Conservation (phyloP, 2,113 vertebrate genomes). For the Patagioenas fasciata region DNA sequence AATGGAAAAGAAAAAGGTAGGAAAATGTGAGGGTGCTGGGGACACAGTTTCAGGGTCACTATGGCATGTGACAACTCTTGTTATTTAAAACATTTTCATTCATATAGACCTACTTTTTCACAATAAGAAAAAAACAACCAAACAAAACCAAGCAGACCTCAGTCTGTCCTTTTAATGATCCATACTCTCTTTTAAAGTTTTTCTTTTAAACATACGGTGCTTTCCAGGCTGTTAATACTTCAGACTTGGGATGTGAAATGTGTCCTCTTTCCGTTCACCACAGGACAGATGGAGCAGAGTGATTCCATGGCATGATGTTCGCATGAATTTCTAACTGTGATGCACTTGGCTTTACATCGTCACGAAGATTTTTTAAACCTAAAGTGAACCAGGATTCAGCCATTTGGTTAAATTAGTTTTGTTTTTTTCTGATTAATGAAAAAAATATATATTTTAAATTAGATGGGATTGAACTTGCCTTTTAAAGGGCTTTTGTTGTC, state of each 20-base stretch:
- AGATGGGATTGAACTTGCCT: background rate
- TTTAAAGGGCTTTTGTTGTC: background rate
- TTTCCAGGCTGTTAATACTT: slow-evolving; percentile 18
- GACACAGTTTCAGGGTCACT: background rate
- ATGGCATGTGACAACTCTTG: background rate
- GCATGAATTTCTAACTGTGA: slow-evolving; percentile 1
- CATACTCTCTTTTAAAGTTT: rapidly evolving
- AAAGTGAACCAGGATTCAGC: background rate
- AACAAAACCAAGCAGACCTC: too few relatives aligned
- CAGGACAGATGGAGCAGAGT: background rate
- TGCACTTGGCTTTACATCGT: slow-evolving; percentile 6
- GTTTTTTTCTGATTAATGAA: background rate
- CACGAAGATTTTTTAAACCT: background rate
- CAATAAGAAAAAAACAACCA: background rate
- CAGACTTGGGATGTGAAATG: background rate
- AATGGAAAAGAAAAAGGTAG: background rate
- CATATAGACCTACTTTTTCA: background rate
- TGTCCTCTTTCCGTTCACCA: background rate
- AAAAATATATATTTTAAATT: background rate
- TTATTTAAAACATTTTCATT: background rate
- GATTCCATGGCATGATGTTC: background rate
- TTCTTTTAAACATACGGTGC: background rate
- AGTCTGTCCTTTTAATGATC: background rate
- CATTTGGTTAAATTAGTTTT: background rate
- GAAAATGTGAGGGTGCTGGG: background rate